A percentile compares a stretch with the other conserved stretches of the same genome.
Conservation (phyloP, 53 echinoderm and acorn worm genomes). For the Zoroaster sp. region DNA sequence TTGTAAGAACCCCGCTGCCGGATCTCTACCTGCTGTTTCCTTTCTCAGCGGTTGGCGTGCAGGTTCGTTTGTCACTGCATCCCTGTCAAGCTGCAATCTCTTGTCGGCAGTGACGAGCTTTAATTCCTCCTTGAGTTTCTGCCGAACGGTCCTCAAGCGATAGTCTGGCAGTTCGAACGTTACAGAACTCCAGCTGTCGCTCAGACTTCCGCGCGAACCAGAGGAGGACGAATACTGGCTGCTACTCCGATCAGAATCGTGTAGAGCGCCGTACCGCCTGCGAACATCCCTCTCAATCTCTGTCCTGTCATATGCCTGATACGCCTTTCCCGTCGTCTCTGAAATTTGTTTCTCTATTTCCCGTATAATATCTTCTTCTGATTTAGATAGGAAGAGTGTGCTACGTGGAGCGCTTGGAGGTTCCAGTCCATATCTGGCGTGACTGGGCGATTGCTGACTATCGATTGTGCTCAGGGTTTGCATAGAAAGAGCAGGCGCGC, state of each 20-base stretch:
- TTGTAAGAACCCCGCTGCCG: not conserved
- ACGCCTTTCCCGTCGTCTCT: conserved; percentile 86
- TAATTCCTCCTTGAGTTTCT: conserved; percentile 76
- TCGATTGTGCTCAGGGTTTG: conserved; percentile 41
- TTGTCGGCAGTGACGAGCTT: conserved; percentile 74
- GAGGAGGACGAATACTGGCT: conserved; percentile 38
- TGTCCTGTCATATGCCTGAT: conserved; percentile 81
- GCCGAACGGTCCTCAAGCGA: conserved; percentile 71
- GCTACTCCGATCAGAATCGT: conserved; percentile 51
- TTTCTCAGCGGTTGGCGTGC: not conserved
- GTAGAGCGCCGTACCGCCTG: conserved; percentile 59
- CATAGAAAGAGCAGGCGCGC: conserved; percentile 49
- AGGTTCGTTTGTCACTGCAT: conserved; percentile 55
- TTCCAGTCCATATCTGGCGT: conserved; percentile 56
- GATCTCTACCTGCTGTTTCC: not conserved
- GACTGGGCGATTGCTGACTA: conserved; percentile 50
- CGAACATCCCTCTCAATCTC: conserved; percentile 81
- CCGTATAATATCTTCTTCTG: conserved; percentile 93
- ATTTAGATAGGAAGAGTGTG: conserved; percentile 82
- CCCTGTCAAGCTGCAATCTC: conserved; percentile 62
- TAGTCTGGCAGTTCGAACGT: conserved; percentile 84
- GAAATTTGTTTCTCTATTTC: conserved; percentile 96
- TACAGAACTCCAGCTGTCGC: conserved; percentile 46
- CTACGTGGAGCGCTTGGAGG: conserved; percentile 48
- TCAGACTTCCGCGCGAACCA: conserved; percentile 4